Conservation (phyloP, 1,140 invertebrate species). For the Galleria mellonella region DNA sequence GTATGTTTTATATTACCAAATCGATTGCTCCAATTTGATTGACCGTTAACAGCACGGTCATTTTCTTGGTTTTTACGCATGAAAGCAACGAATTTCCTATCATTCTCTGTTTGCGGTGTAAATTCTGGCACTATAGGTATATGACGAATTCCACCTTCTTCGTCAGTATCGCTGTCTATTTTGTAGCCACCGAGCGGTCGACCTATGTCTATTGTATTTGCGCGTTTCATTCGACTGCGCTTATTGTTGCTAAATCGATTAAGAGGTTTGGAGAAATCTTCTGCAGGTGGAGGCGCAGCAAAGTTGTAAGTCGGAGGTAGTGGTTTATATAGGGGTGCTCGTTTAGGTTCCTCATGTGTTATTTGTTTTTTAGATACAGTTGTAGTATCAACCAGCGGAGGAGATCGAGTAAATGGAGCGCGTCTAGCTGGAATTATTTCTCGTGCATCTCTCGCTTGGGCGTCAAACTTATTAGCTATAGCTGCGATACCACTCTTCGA, state of each 20-base stretch:
- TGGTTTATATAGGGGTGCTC: conserved; percentile 41
- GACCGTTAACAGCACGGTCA: conserved; percentile 38
- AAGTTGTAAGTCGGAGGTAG: conserved; percentile 61
- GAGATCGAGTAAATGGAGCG: conserved; percentile 17
- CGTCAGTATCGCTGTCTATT: conserved; percentile 69
- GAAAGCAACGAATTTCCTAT: conserved; percentile 88
- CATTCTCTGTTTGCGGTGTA: conserved; percentile 88
- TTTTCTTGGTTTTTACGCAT: conserved; percentile 82
- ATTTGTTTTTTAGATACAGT: conserved; percentile 16
- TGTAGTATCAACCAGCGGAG: conserved; percentile 7
- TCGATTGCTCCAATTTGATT: conserved; percentile 82
- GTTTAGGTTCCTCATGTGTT: conserved; percentile 34
- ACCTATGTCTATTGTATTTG: conserved; percentile 91
- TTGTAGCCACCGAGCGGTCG: conserved; percentile 77
- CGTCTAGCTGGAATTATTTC: conserved; percentile 40
- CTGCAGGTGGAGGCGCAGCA: conserved; percentile 50
- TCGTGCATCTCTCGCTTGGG: conserved; percentile 30
- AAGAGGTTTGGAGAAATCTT: conserved; percentile 48
- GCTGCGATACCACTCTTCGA: conserved; percentile 47
- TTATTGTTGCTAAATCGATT: conserved; percentile 79
- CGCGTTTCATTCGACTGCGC: conserved; percentile 87
- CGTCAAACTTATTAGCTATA: conserved; percentile 58
- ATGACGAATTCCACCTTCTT: conserved; percentile 30
- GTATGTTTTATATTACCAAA: conserved; percentile 91
- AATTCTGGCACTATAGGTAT: conserved; percentile 77